Conservation (phyloP, 2,113 vertebrate species). For the Lonchura striata region DNA sequence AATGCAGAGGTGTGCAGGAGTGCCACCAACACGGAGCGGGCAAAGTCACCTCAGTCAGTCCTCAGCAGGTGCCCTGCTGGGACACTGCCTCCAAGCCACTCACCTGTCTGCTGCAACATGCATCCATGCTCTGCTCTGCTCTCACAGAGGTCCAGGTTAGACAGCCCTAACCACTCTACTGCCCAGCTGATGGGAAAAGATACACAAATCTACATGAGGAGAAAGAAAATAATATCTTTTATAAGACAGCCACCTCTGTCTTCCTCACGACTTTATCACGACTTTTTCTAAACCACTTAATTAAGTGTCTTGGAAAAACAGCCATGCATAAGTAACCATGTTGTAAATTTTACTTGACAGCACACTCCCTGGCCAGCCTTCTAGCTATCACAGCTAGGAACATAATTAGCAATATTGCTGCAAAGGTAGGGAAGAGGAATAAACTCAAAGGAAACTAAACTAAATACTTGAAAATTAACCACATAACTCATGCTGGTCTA, state of each 20-base stretch:
- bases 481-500: not conserved
- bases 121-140: not conserved
- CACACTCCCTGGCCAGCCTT: not conserved
- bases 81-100: not conserved
- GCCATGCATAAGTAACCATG: accelerated
- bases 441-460: not conserved
- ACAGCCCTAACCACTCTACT: not conserved
- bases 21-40: not conserved
- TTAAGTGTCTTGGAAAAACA: not conserved
- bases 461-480: not conserved
- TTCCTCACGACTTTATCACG: not conserved
- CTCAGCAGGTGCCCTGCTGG: not conserved
- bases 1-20: not conserved
- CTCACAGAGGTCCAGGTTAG: not conserved
- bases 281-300: not conserved
- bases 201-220: not conserved
- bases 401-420: not conserved
- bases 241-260: not conserved
- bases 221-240: not conserved
- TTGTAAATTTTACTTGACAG: not conserved
- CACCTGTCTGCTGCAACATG: not conserved
- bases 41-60: not conserved
- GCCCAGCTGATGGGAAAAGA: not conserved
- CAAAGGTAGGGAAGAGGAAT: not conserved
- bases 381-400: not conserved